Base-by-base conservation (phyloP, 1,140 invertebrate species). In the Cydia pomonella region DNA sequence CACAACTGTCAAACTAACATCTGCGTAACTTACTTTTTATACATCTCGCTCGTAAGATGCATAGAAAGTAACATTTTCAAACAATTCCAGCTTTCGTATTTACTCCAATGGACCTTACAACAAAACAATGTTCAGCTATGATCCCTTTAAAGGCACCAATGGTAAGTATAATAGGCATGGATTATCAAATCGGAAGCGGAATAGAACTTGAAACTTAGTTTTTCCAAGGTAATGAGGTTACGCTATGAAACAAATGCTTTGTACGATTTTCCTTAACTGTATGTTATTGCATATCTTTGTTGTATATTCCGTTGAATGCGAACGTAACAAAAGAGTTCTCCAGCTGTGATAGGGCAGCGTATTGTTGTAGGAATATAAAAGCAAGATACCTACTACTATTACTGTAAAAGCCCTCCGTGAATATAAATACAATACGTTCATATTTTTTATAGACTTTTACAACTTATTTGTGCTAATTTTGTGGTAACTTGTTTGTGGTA, bases 161-260 rank as follows among this genome's bases (percentile, higher is more conserved):
- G 50, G 16, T 23, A 18, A 59, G n/a, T 23, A 59, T 18, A 50
- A 10, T n/a, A 50, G 7, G 29, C 18, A 18, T 64, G 13, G 27
- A 4, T 66, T 29, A 21, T 7, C 12, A 18, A 69, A 38, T 16
- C 29, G 64, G 64, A 69, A 69, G 3, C 1, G 6, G 3, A 69
- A 21, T n/a, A 69, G 64, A n/a, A n/a, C n/a, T n/a, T n/a, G 33
- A 69, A 69, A 18, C 29, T 41, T 10, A 10, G 27, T 69, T 33
- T 69, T 69, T 41, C 33, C 64, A 38, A n/a, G 5, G 63, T 33
- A 69, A 69, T 69, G 64, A 69, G 33, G 27, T 33, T 38, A 10
- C 1, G 29, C 64, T n/a, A 69, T 33, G 27, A 33, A 69, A 69
- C 64, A 69, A 33, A 33, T 10, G 9, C 64, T 69, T 69, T 69